phyloP scores from a whole-genome alignment of 2,888 invertebrate genomes.

The Scaptomyza polygonia region DNA sequence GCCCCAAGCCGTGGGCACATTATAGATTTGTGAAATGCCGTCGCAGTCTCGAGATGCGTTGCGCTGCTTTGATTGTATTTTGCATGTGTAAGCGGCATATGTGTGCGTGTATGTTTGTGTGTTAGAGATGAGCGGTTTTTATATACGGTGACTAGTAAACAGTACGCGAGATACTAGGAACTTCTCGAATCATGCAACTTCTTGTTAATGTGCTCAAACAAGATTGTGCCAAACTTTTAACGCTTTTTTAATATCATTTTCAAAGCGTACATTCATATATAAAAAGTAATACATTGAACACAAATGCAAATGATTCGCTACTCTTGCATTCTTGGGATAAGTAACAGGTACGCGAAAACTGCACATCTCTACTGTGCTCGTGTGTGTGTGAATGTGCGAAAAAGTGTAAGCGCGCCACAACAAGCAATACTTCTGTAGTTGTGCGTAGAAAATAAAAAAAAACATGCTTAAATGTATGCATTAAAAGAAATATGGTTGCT shows the following conservation, averaged over 20 bases:
- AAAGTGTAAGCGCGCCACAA: constrained; percentile 76
- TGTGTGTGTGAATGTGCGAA: constrained; percentile 49
- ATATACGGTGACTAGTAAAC: constrained; percentile 10
- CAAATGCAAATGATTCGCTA: constrained; percentile 4
- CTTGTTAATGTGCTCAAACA: background rate
- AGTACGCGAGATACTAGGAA: background rate
- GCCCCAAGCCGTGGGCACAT: constrained; percentile 32
- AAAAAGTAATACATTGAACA: background rate
- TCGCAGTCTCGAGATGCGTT: constrained; percentile 69
- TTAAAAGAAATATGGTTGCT: constrained; percentile 67
- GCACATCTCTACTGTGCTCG: constrained; percentile 45
- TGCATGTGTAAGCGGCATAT: constrained; percentile 62
- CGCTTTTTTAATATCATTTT: too few species aligned
- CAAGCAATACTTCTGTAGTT: constrained; percentile 62
- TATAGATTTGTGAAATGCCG: constrained; percentile 67
- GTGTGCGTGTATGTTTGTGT: constrained; percentile 53
- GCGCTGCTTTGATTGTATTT: constrained; percentile 68
- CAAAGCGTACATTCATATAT: background rate
- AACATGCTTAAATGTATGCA: constrained; percentile 55
- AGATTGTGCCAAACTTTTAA: background rate
- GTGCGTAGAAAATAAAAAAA: constrained; percentile 75
- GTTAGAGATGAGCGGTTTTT: constrained; percentile 50
- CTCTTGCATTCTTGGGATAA: constrained; percentile 29
- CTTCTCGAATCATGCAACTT: background rate
- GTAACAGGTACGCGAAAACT: constrained; percentile 52